Evolutionary conservation across 1,140 invertebrate genomes (phyloP), one percentile per base, ranked within the genome.

Genomic region (Caerostris darwini): DNA sequence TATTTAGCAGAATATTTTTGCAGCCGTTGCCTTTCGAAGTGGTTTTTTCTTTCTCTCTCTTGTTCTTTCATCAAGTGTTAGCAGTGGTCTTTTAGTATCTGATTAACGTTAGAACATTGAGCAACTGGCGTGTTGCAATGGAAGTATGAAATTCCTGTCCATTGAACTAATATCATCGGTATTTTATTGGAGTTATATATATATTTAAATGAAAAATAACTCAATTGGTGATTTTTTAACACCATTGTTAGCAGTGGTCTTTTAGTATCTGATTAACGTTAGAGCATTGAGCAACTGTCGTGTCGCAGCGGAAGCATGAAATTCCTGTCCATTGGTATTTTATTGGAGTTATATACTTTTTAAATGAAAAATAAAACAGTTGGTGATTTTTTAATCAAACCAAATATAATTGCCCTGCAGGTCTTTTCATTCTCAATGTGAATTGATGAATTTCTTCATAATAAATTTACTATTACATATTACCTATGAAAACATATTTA

Each of bases 1-100:
- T 90, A 19, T 56, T 69, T 56, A 67, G 53, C 54, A 77, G 67
- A 64, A 90, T 59, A 87, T 87, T 87, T 87, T 87, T 87, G 59
- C 85, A 59, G 85, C 34, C 71, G 71, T 14, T 77, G 71, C 71
- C 10, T 53, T 77, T 50, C 19, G 34, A 50, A 77, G 50, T 50
- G 34, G 8, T 10, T 14, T 67, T 67, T 3, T 12, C 7, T 50
- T 71, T 53, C 53, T 77, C 8, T 71, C 0, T 53, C 19, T 12
- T 77, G 7, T 34, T 50, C 71, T 77, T 12, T 77, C 34, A 77
- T 77, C 71, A 77, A 77, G 71, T 77, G 71, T 12, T 50, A 50
- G 5, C 71, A 50, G 34, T 77, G 53, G 34, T 77, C 19, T 77
- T 77, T 77, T 34, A 77, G 71, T 77, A 12, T 77, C 12, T 77